phyloP scores from a whole-genome alignment of 2,888 invertebrate species.

The Eilema caniola region DNA sequence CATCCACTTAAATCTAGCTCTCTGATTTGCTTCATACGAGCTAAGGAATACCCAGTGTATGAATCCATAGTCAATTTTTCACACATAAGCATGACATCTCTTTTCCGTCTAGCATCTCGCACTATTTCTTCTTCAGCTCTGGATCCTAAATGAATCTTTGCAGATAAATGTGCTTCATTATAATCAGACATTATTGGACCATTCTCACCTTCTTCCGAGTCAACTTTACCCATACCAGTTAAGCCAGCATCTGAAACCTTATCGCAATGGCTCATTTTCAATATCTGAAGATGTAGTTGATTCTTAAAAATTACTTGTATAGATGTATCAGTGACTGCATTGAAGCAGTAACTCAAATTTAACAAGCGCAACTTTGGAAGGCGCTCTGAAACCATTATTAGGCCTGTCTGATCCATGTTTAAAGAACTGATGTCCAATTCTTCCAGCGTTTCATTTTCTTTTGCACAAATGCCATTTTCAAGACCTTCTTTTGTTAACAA shows the following conservation, averaged over 20 bases:
- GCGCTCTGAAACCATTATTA: slow-evolving; percentile 87
- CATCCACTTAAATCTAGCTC: slow-evolving; percentile 90
- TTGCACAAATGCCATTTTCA: slow-evolving; percentile 86
- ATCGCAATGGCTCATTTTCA: slow-evolving; percentile 90
- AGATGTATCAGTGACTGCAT: slow-evolving; percentile 90
- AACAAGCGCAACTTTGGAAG: slow-evolving; percentile 87
- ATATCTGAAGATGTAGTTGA: slow-evolving; percentile 85
- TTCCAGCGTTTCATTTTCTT: slow-evolving; percentile 78
- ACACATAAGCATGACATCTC: slow-evolving; percentile 88
- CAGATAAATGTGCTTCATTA: slow-evolving; percentile 59
- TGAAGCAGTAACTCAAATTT: slow-evolving; percentile 90
- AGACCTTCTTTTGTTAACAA: slow-evolving; percentile 88
- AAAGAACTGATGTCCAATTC: slow-evolving; percentile 87
- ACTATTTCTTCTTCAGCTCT: slow-evolving; percentile 91
- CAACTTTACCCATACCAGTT: slow-evolving; percentile 88
- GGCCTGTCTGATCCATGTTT: slow-evolving; percentile 88
- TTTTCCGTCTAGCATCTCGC: slow-evolving; percentile 88
- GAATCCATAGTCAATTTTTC: slow-evolving; percentile 81
- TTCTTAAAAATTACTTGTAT: slow-evolving; percentile 90
- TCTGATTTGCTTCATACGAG: slow-evolving; percentile 83
- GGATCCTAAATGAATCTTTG: slow-evolving; percentile 88
- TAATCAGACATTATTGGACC: slow-evolving; percentile 70
- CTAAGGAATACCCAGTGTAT: slow-evolving; percentile 84
- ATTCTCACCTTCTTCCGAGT: slow-evolving; percentile 65
- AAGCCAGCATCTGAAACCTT: slow-evolving; percentile 90